These are phyloP conservation scores for Pocillopora damicornis DNA, from an alignment of 64 coral and sea anemone species.

Conservation along the genomic window DNA sequence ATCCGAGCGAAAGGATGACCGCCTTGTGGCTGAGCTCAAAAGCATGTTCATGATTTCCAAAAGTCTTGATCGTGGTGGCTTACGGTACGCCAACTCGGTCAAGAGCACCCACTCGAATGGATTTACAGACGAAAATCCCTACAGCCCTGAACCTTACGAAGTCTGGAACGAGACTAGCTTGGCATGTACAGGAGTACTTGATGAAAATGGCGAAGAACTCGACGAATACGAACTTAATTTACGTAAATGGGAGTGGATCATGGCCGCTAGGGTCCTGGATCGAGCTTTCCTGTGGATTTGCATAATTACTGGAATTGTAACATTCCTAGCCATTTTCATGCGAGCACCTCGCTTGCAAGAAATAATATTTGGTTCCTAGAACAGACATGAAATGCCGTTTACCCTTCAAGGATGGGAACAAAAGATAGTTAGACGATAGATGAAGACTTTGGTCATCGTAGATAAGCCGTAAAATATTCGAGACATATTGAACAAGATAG, in stretches of 20 bases:
- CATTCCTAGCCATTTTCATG: slow-evolving; percentile 61
- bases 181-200: slow-evolving; percentile 30
- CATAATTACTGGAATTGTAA: slow-evolving; percentile 40
- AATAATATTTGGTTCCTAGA: slow-evolving; percentile 2
- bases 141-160: neutral
- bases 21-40: slow-evolving; percentile 54
- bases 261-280: slow-evolving; percentile 70
- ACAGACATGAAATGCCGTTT: no score
- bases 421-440: neutral
- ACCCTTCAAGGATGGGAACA: no score
- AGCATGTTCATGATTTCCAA: slow-evolving; percentile 17
- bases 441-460: no score
- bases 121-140: neutral
- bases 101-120: slow-evolving; percentile 1
- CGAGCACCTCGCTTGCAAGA: slow-evolving; percentile 54
- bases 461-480: no score
- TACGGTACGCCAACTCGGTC: neutral
- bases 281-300: slow-evolving; percentile 69
- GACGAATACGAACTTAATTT: slow-evolving; percentile 58
- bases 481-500: no score
- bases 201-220: slow-evolving; percentile 64
- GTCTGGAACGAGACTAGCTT: neutral
- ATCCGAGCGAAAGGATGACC: slow-evolving; percentile 51
- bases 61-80: slow-evolving; percentile 1
- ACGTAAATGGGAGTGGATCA: slow-evolving; percentile 68